These are phyloP conservation scores for Lepilemur ruficaudatus DNA, from an alignment of 2,797 vertebrate species.

Conservation along the genomic window DNA sequence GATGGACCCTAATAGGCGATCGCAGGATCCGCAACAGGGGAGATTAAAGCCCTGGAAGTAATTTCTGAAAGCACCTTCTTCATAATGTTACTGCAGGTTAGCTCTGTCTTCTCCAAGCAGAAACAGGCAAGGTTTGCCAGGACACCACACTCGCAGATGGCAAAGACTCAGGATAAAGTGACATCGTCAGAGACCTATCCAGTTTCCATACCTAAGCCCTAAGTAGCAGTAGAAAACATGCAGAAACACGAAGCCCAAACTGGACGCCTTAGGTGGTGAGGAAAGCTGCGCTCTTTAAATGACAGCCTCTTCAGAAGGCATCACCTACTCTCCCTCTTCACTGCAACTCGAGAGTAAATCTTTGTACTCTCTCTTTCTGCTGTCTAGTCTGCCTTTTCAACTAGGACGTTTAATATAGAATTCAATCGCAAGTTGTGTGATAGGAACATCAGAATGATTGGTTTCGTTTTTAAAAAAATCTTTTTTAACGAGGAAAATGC, in stretches of 20 bases:
- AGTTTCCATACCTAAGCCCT: background rate
- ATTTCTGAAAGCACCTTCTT: background rate
- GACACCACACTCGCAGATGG: background rate
- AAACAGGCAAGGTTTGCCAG: background rate
- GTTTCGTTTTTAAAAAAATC: background rate
- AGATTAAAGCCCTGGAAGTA: background rate
- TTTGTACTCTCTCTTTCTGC: background rate
- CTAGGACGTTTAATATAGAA: background rate
- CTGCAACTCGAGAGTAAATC: background rate
- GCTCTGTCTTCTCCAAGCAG: background rate
- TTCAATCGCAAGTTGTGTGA: background rate
- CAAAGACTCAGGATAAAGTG: background rate
- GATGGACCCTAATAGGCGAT: background rate
- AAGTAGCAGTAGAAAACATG: background rate
- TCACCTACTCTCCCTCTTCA: background rate
- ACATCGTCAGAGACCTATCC: background rate
- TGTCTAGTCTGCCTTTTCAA: background rate
- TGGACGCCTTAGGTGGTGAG: background rate
- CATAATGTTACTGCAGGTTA: background rate
- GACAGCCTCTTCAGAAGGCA: background rate
- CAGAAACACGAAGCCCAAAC: background rate
- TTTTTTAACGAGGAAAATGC: constrained; percentile 19
- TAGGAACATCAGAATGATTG: background rate
- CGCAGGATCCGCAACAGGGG: background rate
- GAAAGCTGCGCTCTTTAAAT: background rate